Percentiles rank a stretch among this genome's conserved stretches.
phyloP scores from a whole-genome alignment of 30 jellyfish, hydroid and myxozoan genomes.

The Cassiopea andromeda region DNA sequence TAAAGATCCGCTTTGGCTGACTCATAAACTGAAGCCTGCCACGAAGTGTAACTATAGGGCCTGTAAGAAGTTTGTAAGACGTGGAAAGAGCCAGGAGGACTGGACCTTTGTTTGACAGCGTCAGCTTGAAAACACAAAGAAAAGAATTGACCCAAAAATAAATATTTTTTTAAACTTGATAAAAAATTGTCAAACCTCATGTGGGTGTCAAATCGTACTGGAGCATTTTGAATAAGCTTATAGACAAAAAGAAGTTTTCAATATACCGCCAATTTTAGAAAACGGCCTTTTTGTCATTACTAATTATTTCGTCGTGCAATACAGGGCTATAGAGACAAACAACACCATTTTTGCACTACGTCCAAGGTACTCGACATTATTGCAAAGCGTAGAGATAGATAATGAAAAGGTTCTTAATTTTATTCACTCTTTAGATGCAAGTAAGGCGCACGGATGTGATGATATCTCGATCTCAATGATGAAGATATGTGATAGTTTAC shows the following conservation, averaged over 20 bases:
- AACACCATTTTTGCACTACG: background rate
- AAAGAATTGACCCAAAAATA: slow-evolving; percentile 19
- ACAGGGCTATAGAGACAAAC: slow-evolving; percentile 30
- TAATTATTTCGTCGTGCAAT: slow-evolving; percentile 43
- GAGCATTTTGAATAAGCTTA: slow-evolving; percentile 44
- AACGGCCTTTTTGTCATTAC: slow-evolving; percentile 40
- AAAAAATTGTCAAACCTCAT: slow-evolving; percentile 38
- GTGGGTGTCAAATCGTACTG: slow-evolving; percentile 52
- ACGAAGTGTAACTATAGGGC: slow-evolving; percentile 3
- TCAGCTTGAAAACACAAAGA: slow-evolving; percentile 19
- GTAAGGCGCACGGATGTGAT: background rate
- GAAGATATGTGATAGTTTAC: slow-evolving; percentile 51
- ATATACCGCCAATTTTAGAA: slow-evolving; percentile 51
- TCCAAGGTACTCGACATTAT: background rate
- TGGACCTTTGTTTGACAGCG: slow-evolving; percentile 26
- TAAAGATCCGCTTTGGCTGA: slow-evolving; percentile 9
- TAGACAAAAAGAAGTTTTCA: slow-evolving; percentile 38
- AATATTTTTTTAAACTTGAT: slow-evolving; percentile 22
- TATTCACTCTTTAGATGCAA: background rate
- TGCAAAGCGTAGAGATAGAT: slow-evolving; percentile 34
- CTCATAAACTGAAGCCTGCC: background rate
- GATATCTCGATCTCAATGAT: slow-evolving; percentile 57
- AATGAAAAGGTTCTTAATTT: background rate
- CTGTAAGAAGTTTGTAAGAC: slow-evolving; percentile 3
- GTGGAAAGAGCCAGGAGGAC: slow-evolving; percentile 50